Base-by-base conservation (phyloP, 2,888 invertebrate species). In the Agrotis ipsilon region DNA sequence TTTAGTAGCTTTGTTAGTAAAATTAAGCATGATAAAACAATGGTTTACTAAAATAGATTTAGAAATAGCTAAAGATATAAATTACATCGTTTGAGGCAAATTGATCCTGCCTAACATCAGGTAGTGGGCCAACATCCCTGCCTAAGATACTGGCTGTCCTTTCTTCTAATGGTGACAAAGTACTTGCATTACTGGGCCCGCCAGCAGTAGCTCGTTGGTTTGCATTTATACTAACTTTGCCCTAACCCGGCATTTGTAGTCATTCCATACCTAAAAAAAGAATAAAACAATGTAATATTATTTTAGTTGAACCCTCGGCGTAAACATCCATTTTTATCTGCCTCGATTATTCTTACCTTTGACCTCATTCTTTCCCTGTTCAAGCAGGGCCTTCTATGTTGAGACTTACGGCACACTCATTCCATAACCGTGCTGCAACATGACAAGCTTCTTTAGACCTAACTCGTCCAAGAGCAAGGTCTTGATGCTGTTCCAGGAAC, bases 41-140 rank as follows among this genome's bases (percentile, higher is more conserved):
- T 27, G 27, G 27, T 27, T 27, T 27, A 5, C 3, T 3, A 27
- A 3, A 27, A 6, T 27, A 13, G 43, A 43, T 43, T 43, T 43
- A 11, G 43, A 43, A 43, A 43, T 43, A 43, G 43, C 43, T 43
- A 43, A 43, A 43, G 43, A 43, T 43, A 43, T 43, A 43, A 13
- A 13, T 24, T 27, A 27, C 27, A 27, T 54, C 27, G 9, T 54
- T 27, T 27, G 54, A 16, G 24, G 54, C 54, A 54, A 54, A 27
- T 54, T 54, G 54, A 24, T 54, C 54, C 54, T 54, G 54, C 18
- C 54, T 54, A 18, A 54, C 54, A 54, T 54, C 27, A 54, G 54
- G 18, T 54, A 54, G 54, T 18, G 54, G 54, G 54, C 54, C 27
- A 54, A 54, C 54, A 54, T 54, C 54, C 27, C 54, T 54, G 54